These are phyloP conservation scores for Nesidiocoris tenuis DNA, from an alignment of 2,888 invertebrate genomes.

Conservation along the genomic window DNA sequence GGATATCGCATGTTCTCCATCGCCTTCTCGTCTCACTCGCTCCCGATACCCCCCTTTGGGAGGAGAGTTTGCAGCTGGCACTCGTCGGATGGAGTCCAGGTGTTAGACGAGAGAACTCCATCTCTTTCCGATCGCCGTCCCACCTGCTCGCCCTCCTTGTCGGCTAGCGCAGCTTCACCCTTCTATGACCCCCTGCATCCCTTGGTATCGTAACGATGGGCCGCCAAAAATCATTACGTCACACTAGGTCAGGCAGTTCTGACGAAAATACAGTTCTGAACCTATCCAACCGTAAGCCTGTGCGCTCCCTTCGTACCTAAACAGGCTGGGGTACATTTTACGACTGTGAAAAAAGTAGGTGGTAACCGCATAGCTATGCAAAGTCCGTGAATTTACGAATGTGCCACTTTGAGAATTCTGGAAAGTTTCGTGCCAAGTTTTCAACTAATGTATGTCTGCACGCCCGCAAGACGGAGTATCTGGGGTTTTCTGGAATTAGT, in stretches of 20 bases:
- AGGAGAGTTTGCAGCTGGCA: background rate
- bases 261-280: conserved; percentile 31
- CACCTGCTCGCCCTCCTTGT: background rate
- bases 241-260: conserved; percentile 31
- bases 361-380: no score
- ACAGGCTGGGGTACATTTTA: no score
- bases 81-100: conserved; percentile 1
- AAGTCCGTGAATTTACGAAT: no score
- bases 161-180: background rate
- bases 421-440: no score
- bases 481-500: no score
- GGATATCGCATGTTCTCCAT: background rate
- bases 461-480: no score
- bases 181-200: background rate
- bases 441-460: no score
- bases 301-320: no score
- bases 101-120: background rate
- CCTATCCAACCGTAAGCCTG: conserved; percentile 24
- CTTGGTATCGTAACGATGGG: conserved; percentile 6
- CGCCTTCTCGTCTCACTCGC: background rate
- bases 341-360: no score
- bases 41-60: background rate
- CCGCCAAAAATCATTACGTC: conserved; percentile 39
- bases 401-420: no score
- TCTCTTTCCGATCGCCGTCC: background rate